Evolutionary conservation across 2,113 vertebrate genomes (phyloP), one percentile per base, ranked within the genome.

Genomic region (Sinocyclocheilus rhinocerous): DNA sequence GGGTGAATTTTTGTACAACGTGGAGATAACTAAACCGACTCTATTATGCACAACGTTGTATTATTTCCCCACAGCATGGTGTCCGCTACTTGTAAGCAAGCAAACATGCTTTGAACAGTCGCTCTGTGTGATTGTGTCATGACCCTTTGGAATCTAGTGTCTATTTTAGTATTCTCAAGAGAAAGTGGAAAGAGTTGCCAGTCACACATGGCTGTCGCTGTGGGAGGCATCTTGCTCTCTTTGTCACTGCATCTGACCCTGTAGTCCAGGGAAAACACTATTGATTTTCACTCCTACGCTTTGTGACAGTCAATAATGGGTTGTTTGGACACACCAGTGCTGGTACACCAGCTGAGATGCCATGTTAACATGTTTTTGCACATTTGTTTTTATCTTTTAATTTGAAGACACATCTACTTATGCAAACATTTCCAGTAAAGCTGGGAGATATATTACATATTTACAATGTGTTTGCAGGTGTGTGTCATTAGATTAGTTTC

Each of bases 261-360:
- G 87, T 85, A 90, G 33, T 84, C 84, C 89, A 78, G 88, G 85
- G 89, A 92, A 90, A 92, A 81, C 85, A 84, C 84, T 90, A 94
- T 93, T 78, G 93, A 94, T 92, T 92, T 72, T 81, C 83, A 26
- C 70, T 92, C 84, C 55, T 89, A 88, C 89, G 86, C 86, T 89
- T 84, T 76, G 91, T 93, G 92, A 92, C 88, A 85, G 89, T 85
- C 52, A 18, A 87, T 92, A 92, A 93, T 80, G 55, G 75, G 86
- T 89, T 90, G 89, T 89, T 90, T 91, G 88, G 69, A 84, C n/a
- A 55, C 70, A n/a, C 76, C 70, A 45, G 22, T 42, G 33, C 48
- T 75, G 4, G 10, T 65, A 29, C 16, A 16, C 20, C 6, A 67
- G 20, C 29, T 4, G 29, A 76, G 67, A 15, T 69, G 45, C 45